Base-by-base conservation (phyloP, 2,888 invertebrate genomes). In the Andricus curvator region DNA sequence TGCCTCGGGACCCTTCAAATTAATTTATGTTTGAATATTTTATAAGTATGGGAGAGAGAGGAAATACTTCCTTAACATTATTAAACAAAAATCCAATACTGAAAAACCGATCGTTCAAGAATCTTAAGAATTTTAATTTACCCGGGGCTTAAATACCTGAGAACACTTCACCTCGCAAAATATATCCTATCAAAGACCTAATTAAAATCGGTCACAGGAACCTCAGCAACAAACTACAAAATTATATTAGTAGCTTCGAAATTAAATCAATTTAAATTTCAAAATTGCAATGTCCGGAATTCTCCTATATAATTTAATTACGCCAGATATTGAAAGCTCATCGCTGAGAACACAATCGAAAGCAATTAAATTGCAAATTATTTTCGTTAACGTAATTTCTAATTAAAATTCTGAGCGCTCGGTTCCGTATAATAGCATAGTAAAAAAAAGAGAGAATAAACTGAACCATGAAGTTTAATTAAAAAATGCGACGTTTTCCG, bases 341-440 rank as follows among this genome's bases (percentile, higher is more conserved):
- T 60, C 74, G 56, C 74, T 74, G 56, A 33, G 33, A 74, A 51
- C 74, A 74, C 74, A 74, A 56, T 74, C 56, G 74, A 74, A 74
- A 74, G 74, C 56, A 74, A 56, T 74, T 74, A 74, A 74, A 74
- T 74, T 74, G 74, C 74, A 74, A 74, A 74, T 74, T 74, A 74
- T 74, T 74, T 74, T 74, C 56, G 74, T 56, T 74, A 51, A 56
- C 74, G 74, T 74, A 56, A 74, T 74, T 74, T 74, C 74, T 74
- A 74, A 74, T 74, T 74, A 74, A 60, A 74, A 74, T 74, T 74
- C 74, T 74, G 51, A 33, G 33, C 33, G 74, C 74, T n/a, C 74
- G 56, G 33, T n/a, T 74, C 56, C 33, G 74, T 74, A 70, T 44
- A 51, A 56, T 74, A 74, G 74, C 22, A 56, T 74, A 74, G 56